Evolutionary conservation across 2,888 invertebrate species (phyloP).

Genomic region (Chymomyza procnemis): DNA sequence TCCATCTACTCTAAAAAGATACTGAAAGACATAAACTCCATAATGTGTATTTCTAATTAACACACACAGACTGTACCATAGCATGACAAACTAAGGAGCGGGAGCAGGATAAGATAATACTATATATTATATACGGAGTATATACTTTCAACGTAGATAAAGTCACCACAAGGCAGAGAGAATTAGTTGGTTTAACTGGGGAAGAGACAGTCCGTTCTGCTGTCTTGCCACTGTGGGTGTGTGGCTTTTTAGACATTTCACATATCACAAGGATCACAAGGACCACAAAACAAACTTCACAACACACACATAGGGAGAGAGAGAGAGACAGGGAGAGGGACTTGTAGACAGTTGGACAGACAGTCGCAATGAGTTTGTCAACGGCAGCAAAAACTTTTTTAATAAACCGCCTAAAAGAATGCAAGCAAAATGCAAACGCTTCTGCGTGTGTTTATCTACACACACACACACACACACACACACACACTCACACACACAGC

Average conservation of each 20-base stretch:
- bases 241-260: conserved; percentile 51
- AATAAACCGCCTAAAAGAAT: conserved; percentile 55
- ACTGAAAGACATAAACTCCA: too few relatives aligned
- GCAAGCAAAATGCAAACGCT: conserved; percentile 19
- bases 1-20: too few relatives aligned
- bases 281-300: conserved; percentile 56
- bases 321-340: conserved; percentile 13
- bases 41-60: conserved; percentile 59
- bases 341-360: not conserved
- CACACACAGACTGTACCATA: conserved; percentile 35
- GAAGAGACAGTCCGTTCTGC: not conserved
- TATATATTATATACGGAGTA: too few relatives aligned
- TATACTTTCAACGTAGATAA: not conserved
- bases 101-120: too few relatives aligned
- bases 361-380: conserved; percentile 62
- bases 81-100: not conserved
- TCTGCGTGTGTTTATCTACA: not conserved
- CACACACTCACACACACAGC: not conserved
- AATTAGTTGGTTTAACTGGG: not conserved
- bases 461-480: not conserved
- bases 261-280: conserved; percentile 65
- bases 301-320: conserved; percentile 33
- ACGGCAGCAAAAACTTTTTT: conserved; percentile 69
- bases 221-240: conserved; percentile 11
- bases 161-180: not conserved